phyloP scores from a whole-genome alignment of 2,888 invertebrate species.

The Margaritifera margaritifera region DNA sequence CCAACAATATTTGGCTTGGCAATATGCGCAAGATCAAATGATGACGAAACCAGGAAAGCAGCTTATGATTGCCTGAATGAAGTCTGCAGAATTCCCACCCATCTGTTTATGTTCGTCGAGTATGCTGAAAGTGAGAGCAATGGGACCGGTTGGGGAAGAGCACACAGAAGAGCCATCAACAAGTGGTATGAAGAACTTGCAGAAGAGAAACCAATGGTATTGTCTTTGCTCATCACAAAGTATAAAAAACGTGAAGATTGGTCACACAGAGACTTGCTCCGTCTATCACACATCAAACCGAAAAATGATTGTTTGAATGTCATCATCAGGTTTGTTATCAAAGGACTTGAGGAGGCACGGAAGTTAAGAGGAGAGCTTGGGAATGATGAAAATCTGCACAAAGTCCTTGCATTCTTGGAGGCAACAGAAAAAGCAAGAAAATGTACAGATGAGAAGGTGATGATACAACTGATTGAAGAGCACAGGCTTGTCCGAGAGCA shows the following conservation, averaged over 20 bases:
- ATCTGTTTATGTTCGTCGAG: constrained; percentile 80
- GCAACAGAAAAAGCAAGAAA: constrained; percentile 59
- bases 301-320: constrained; percentile 35
- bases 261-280: constrained; percentile 82
- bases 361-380: constrained; percentile 25
- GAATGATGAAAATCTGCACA: constrained; percentile 20
- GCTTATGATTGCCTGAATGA: constrained; percentile 76
- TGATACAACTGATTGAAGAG: constrained; percentile 57
- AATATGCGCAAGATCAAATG: constrained; percentile 76
- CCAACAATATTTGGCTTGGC: constrained; percentile 79
- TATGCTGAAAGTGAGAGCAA: constrained; percentile 75
- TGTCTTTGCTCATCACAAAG: constrained; percentile 80
- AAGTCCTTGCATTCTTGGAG: constrained; percentile 53
- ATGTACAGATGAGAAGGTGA: constrained; percentile 43
- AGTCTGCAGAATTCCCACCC: constrained; percentile 79
- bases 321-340: constrained; percentile 48
- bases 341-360: constrained; percentile 53
- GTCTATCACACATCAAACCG: constrained; percentile 58
- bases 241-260: constrained; percentile 80
- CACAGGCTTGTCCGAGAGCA: constrained; percentile 80
- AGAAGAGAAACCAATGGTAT: constrained; percentile 66
- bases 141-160: constrained; percentile 78
- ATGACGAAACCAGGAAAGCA: constrained; percentile 74
- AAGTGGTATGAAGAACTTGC: constrained; percentile 77
- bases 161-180: constrained; percentile 79